Conservation (phyloP, 2,888 invertebrate species). For the Drosophila atripex region DNA sequence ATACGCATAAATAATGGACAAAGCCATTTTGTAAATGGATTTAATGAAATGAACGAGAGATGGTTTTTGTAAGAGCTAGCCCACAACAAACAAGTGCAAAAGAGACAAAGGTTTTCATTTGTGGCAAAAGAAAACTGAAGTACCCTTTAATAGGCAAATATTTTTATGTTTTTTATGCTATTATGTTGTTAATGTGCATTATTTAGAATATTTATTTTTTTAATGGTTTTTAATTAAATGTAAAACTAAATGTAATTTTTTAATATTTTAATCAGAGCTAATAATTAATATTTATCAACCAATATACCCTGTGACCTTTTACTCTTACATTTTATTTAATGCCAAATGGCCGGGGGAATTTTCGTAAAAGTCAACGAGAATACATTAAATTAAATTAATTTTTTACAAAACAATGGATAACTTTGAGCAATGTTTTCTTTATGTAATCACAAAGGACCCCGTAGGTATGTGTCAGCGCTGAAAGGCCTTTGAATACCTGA, state of each 20-base stretch:
- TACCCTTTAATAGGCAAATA: background rate
- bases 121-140: background rate
- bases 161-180: background rate
- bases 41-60: slow-evolving; percentile 42
- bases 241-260: too few species aligned
- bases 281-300: too few species aligned
- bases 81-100: slow-evolving; percentile 6
- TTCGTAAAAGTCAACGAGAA: background rate
- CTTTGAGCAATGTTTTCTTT: background rate
- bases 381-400: background rate
- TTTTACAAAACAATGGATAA: slow-evolving; percentile 10
- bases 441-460: slow-evolving; percentile 1
- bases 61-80: slow-evolving; percentile 12
- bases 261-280: too few species aligned
- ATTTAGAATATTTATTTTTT: too few species aligned
- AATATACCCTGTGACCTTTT: background rate
- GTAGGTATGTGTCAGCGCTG: background rate
- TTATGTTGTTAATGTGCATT: too few species aligned
- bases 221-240: too few species aligned
- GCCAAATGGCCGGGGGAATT: slow-evolving; percentile 6
- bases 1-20: slow-evolving; percentile 48
- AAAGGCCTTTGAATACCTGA: background rate
- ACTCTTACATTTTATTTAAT: slow-evolving; percentile 6
- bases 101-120: background rate
- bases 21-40: slow-evolving; percentile 40